These are phyloP conservation scores for Catocala sponsa DNA, from an alignment of 2,888 invertebrate genomes.

Conservation along the genomic window DNA sequence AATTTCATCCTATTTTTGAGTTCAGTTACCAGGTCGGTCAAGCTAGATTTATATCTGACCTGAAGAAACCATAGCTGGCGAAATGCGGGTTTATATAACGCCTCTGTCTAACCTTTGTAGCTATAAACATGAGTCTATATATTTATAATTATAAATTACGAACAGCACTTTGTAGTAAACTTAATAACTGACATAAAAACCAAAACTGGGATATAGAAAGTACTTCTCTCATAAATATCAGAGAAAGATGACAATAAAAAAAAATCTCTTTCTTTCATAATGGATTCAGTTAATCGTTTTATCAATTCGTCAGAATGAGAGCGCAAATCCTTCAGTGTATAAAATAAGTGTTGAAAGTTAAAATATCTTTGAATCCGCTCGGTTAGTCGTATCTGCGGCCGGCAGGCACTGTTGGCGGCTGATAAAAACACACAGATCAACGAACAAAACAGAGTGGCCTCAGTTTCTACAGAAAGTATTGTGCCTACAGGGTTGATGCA, in stretches of 20 bases:
- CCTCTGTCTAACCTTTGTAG: too few species aligned
- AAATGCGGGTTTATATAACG: too few species aligned
- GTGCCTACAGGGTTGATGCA: neutral
- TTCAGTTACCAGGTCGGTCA: too few species aligned
- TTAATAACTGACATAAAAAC: too few species aligned
- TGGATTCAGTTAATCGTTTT: slow-evolving; percentile 26
- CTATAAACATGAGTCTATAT: too few species aligned
- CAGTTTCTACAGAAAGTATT: neutral
- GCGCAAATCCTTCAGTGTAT: slow-evolving; percentile 52
- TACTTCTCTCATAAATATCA: too few species aligned
- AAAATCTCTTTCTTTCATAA: slow-evolving; percentile 5
- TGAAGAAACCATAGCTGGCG: too few species aligned
- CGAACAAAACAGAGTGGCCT: slow-evolving; percentile 6
- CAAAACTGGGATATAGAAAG: too few species aligned
- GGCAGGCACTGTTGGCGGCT: slow-evolving; percentile 60
- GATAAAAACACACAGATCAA: slow-evolving; percentile 55
- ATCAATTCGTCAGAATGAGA: slow-evolving; percentile 38
- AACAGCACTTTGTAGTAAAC: too few species aligned
- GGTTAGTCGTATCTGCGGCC: slow-evolving; percentile 58
- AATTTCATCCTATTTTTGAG: too few species aligned
- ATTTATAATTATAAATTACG: too few species aligned
- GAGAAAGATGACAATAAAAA: neutral
- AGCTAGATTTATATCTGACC: too few species aligned
- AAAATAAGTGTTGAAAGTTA: slow-evolving; percentile 66
- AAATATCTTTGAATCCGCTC: slow-evolving; percentile 60